Percentiles rank a stretch among this genome's conserved stretches.
These are phyloP conservation scores for Eupithecia subumbrata DNA, from an alignment of 2,888 invertebrate species.

Conservation along the genomic window DNA sequence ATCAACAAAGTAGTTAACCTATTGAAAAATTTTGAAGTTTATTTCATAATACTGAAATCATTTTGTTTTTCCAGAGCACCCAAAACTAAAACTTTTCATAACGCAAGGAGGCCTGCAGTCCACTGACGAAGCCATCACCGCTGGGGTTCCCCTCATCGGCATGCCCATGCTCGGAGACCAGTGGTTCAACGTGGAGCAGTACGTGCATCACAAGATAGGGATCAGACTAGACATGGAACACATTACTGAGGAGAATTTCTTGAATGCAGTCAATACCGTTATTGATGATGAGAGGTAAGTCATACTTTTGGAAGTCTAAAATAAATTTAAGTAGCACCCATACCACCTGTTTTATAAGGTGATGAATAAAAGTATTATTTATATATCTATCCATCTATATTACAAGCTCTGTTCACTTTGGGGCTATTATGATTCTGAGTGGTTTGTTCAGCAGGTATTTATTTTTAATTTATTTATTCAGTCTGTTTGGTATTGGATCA, in stretches of 20 bases:
- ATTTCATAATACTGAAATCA: background rate
- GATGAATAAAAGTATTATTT: too few species aligned
- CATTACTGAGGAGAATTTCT: constrained; percentile 55
- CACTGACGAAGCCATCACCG: constrained; percentile 64
- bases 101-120: constrained; percentile 70
- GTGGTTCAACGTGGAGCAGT: constrained; percentile 57
- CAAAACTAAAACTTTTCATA: constrained; percentile 67
- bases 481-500: too few species aligned
- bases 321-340: too few species aligned
- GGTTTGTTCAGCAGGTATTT: background rate
- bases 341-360: too few species aligned
- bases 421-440: background rate
- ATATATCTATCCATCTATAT: background rate
- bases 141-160: constrained; percentile 59
- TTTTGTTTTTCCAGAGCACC: constrained; percentile 53
- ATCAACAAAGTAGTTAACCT: too few species aligned
- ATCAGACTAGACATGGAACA: constrained; percentile 49
- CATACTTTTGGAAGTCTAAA: background rate
- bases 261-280: constrained; percentile 46
- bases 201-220: constrained; percentile 53
- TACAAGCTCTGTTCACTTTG: background rate
- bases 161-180: constrained; percentile 65
- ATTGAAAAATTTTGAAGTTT: background rate
- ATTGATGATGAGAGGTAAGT: constrained; percentile 25
- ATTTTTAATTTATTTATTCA: background rate